These are phyloP conservation scores for Acanthisitta chloris DNA, from an alignment of 2,113 vertebrate species.

Conservation along the genomic window DNA sequence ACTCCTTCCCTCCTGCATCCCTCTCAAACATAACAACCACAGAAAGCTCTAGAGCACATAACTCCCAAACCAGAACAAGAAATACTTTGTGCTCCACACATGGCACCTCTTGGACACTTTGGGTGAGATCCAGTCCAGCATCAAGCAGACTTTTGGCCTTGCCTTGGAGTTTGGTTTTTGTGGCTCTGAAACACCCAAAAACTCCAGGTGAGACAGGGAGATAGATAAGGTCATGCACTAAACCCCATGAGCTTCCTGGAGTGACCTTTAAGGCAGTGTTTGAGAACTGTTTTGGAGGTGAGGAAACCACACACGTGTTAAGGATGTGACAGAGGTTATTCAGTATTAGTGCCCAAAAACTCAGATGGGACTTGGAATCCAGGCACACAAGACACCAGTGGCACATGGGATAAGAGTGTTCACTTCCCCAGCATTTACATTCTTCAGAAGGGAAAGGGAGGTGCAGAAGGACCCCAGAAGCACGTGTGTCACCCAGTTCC, in stretches of 20 bases:
- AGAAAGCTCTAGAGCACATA: accelerated
- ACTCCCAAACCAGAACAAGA: not conserved
- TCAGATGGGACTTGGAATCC: not conserved
- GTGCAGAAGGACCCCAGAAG: not conserved
- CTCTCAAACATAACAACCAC: not conserved
- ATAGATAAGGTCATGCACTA: accelerated
- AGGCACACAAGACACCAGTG: not conserved
- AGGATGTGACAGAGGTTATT: not conserved
- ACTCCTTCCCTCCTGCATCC: not conserved
- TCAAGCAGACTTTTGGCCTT: not conserved
- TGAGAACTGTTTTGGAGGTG: not conserved
- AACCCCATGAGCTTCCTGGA: not conserved
- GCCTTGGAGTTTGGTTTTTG: not conserved
- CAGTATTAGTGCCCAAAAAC: not conserved
- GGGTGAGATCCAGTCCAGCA: not conserved
- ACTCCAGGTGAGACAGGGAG: not conserved
- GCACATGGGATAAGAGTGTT: not conserved
- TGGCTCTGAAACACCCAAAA: not conserved
- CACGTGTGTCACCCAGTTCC: accelerated
- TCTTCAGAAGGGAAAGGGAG: not conserved
- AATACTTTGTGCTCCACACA: not conserved
- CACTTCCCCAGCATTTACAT: not conserved
- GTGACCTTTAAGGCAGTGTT: not conserved
- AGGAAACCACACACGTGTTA: not conserved
- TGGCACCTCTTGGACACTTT: not conserved